phyloP scores from a whole-genome alignment of 2,888 invertebrate genomes.

The Notocelia uddmanniana region DNA sequence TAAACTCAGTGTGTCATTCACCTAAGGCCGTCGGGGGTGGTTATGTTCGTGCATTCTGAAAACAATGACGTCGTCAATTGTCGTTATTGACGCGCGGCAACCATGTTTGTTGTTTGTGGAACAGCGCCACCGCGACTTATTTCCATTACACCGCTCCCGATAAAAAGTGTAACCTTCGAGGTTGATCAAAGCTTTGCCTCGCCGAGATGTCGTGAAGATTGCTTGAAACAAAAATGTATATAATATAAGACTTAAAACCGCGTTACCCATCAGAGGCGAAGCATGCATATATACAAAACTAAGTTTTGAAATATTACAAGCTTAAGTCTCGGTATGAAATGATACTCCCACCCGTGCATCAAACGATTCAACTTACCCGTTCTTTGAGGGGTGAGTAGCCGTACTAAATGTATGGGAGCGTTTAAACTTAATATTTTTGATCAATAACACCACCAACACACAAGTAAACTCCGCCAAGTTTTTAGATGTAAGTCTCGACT shows the following conservation, averaged over 20 bases:
- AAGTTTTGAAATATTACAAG: too few species aligned
- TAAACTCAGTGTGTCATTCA: not conserved
- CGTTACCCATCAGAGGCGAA: too few species aligned
- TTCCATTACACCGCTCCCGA: not conserved
- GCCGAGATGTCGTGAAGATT: not conserved
- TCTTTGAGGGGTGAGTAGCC: too few species aligned
- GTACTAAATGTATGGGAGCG: too few species aligned
- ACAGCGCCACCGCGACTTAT: not conserved
- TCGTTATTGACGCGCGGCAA: not conserved
- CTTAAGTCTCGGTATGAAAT: too few species aligned
- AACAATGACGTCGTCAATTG: not conserved
- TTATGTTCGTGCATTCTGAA: not conserved
- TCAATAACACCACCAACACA: too few species aligned
- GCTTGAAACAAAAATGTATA: conserved; percentile 9
- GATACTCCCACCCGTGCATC: too few species aligned
- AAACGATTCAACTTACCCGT: too few species aligned
- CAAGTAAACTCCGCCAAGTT: too few species aligned
- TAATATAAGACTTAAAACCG: not conserved
- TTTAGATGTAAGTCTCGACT: too few species aligned
- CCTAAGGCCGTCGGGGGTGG: not conserved
- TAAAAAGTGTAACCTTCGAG: not conserved
- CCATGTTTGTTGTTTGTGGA: not conserved
- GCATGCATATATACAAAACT: too few species aligned
- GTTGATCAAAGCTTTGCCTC: not conserved
- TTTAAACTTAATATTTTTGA: too few species aligned